Conservation (phyloP, 2,113 vertebrate genomes). For the Sturnira hondurensis region DNA sequence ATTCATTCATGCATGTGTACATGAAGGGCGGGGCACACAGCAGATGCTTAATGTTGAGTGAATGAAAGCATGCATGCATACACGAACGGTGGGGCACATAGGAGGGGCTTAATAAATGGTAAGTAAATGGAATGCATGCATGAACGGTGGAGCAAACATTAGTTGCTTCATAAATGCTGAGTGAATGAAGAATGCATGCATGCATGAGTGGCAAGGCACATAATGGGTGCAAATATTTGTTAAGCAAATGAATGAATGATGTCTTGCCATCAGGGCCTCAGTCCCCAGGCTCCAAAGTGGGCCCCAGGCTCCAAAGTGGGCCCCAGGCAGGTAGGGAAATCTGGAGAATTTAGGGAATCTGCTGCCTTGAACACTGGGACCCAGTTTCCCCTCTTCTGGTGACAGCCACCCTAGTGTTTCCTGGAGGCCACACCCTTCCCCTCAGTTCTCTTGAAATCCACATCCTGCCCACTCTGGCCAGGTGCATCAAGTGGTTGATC, state of each 20-base stretch:
- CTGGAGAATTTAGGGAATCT: not conserved
- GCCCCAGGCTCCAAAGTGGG: not conserved
- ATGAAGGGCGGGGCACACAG: not conserved
- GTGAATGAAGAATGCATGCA: not conserved
- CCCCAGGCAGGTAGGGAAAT: not conserved
- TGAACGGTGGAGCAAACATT: not conserved
- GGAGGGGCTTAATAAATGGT: not conserved
- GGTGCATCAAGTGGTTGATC: not conserved
- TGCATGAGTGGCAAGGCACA: not conserved
- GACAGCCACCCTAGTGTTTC: not conserved
- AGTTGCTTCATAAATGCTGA: not conserved
- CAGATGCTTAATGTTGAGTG: not conserved
- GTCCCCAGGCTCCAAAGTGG: not conserved
- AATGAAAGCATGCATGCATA: not conserved
- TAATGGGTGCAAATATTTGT: not conserved
- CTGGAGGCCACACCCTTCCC: not conserved
- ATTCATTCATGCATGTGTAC: not conserved
- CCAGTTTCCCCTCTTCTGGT: not conserved
- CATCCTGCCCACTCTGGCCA: not conserved
- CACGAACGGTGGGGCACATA: not conserved
- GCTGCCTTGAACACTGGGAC: not conserved
- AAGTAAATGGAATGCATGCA: not conserved
- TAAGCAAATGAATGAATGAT: not conserved
- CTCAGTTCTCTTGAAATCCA: not conserved
- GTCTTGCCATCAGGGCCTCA: not conserved